Base-by-base conservation (phyloP, 2,797 vertebrate species). In the Propithecus deckenii region DNA sequence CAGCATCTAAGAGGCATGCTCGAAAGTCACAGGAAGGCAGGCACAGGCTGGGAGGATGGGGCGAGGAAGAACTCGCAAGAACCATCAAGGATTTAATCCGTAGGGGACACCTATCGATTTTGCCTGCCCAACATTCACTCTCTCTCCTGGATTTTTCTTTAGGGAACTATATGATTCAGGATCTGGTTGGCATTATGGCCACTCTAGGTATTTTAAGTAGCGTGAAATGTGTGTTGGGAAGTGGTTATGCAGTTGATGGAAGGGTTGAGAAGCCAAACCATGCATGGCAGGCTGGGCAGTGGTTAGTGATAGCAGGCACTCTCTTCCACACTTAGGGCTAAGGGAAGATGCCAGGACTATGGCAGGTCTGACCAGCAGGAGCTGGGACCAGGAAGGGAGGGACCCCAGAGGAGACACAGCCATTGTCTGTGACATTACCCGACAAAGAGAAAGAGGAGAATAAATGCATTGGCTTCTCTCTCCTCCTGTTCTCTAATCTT, bases 231-330 rank as follows among this genome's bases (percentile, higher is more conserved):
- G 48, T 38, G 2, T 8, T 15, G 12, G n/a, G 32, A 48, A 38
- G 32, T 69, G 32, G 38, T 57, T 55, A 25, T 20, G 9, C 28
- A 35, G 55, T 8, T 55, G 32, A 23, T 46, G 22, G 43, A 63
- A 38, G 50, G 14, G 30, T 22, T 46, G 20, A 79, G 63, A 57
- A 13, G 63, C 22, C 50, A 22, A 20, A 50, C 17, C 1, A 7
- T 5, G 28, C 6, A 25, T 30, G 14, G 5, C 3, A 52, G 67
- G 9, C n/a, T 22, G 3, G 13, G 10, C 4, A 1, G n/a, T 5
- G 2, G 43, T 75, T 28, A 28, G 14, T 23, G 25, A 25, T 20
- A 65, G 41, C 20, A 69, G 35, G 8, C 43, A 22, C 2, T 50
- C 32, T 63, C 57, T 67, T 15, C 0, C 25, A 63, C 30, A 10